These are phyloP conservation scores for Heliothis peltigera DNA, from an alignment of 2,888 invertebrate genomes.

Conservation along the genomic window DNA sequence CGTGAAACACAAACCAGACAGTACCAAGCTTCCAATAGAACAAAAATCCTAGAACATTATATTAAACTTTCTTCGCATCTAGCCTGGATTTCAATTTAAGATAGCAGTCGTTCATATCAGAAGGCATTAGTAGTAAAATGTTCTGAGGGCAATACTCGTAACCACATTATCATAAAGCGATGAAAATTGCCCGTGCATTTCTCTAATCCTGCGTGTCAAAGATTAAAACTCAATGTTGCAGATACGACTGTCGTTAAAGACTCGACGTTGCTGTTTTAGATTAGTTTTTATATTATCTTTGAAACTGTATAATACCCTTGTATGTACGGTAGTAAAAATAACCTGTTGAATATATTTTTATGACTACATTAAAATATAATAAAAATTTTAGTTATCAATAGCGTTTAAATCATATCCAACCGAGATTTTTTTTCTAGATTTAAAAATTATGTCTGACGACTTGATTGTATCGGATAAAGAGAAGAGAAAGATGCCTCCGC, in stretches of 20 bases:
- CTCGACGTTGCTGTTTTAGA: slow-evolving; percentile 33
- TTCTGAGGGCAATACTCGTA: slow-evolving; percentile 80
- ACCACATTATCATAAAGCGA: slow-evolving; percentile 81
- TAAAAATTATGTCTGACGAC: slow-evolving; percentile 13
- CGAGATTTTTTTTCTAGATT: slow-evolving; percentile 1
- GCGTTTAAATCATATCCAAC: not conserved
- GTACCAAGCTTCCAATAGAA: slow-evolving; percentile 22
- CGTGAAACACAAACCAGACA: slow-evolving; percentile 13
- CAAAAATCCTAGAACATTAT: slow-evolving; percentile 40
- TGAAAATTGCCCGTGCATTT: slow-evolving; percentile 80
- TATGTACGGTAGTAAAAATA: slow-evolving; percentile 17
- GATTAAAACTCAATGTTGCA: slow-evolving; percentile 65
- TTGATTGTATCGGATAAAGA: slow-evolving; percentile 32
- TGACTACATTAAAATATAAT: not conserved
- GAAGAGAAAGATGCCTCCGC: slow-evolving; percentile 31
- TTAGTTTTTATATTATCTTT: slow-evolving; percentile 32
- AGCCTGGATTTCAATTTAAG: slow-evolving; percentile 71
- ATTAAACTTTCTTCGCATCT: slow-evolving; percentile 56
- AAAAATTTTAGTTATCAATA: not conserved
- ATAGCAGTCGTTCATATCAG: slow-evolving; percentile 72
- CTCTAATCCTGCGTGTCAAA: slow-evolving; percentile 76
- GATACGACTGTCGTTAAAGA: slow-evolving; percentile 41
- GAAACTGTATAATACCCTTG: slow-evolving; percentile 5
- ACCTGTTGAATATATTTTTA: slow-evolving; percentile 4
- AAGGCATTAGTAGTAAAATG: slow-evolving; percentile 71